Conservation (phyloP, 2,888 invertebrate genomes). For the Escarpia spicata region DNA sequence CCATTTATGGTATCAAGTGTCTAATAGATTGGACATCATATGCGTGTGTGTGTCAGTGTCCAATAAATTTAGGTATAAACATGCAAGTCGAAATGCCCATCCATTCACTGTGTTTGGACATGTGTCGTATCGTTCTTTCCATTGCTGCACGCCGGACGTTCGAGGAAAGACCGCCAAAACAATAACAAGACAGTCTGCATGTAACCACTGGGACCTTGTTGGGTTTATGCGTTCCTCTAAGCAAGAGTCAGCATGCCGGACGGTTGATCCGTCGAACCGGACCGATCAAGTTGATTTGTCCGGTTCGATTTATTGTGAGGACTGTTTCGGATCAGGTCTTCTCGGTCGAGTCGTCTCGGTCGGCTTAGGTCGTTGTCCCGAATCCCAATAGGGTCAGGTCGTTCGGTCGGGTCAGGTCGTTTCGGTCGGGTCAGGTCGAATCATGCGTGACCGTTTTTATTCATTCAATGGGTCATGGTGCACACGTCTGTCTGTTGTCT, state of each 20-base stretch:
- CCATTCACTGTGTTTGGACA: too few species aligned
- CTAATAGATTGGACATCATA: too few species aligned
- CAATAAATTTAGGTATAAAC: too few species aligned
- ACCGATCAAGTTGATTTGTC: background rate
- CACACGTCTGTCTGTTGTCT: background rate
- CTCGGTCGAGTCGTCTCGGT: background rate
- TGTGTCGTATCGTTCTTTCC: too few species aligned
- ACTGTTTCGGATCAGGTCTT: background rate
- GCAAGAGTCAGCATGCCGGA: background rate
- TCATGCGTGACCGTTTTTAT: background rate
- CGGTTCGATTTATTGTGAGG: background rate
- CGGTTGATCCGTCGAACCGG: background rate
- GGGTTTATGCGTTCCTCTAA: too few species aligned
- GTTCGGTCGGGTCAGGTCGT: background rate
- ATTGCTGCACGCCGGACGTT: too few species aligned
- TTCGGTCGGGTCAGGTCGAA: background rate
- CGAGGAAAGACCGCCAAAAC: too few species aligned
- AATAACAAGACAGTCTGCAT: too few species aligned
- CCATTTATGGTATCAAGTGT: too few species aligned
- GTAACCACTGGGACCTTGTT: too few species aligned
- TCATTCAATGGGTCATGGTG: background rate
- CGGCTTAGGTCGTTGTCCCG: background rate
- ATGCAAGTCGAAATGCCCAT: too few species aligned
- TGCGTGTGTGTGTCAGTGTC: too few species aligned
- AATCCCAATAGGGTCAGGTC: background rate